A percentile compares a stretch with the other conserved stretches of the same genome.
Conservation (phyloP, 2,888 invertebrate species). For the Lycophotia porphyrea region DNA sequence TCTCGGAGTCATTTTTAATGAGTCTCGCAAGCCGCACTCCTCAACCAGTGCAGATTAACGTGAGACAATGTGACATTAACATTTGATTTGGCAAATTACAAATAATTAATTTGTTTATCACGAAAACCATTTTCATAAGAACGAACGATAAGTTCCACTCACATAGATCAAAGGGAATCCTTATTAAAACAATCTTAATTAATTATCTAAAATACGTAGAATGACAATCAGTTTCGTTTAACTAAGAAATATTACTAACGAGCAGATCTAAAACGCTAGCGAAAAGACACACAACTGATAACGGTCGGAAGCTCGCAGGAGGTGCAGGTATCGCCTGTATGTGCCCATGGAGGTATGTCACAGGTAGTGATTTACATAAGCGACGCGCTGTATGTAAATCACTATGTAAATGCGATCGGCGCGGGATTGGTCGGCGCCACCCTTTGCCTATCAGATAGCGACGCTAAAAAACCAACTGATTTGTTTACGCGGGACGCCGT, state of each 20-base stretch:
- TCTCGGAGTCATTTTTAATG: slow-evolving; percentile 23
- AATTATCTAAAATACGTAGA: not conserved
- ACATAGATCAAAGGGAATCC: too few species aligned
- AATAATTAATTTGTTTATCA: not conserved
- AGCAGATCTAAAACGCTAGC: not conserved
- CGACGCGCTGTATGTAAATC: slow-evolving; percentile 76
- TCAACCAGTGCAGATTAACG: not conserved
- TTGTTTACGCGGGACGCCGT: slow-evolving; percentile 57
- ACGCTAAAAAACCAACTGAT: slow-evolving; percentile 70
- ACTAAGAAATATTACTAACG: not conserved
- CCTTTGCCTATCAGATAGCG: slow-evolving; percentile 64
- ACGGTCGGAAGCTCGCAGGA: not conserved
- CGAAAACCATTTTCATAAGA: not conserved
- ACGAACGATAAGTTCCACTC: not conserved
- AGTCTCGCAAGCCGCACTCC: not conserved
- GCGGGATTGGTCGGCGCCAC: slow-evolving; percentile 73
- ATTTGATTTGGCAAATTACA: too few species aligned
- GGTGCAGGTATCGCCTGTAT: not conserved
- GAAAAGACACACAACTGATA: not conserved
- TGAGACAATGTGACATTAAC: not conserved
- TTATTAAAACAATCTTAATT: not conserved
- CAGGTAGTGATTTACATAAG: slow-evolving; percentile 54
- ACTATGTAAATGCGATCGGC: slow-evolving; percentile 78
- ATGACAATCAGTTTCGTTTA: not conserved
- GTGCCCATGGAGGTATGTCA: not conserved